Conservation (phyloP, 2,888 invertebrate species). For the Nipponacmea schrenckii region DNA sequence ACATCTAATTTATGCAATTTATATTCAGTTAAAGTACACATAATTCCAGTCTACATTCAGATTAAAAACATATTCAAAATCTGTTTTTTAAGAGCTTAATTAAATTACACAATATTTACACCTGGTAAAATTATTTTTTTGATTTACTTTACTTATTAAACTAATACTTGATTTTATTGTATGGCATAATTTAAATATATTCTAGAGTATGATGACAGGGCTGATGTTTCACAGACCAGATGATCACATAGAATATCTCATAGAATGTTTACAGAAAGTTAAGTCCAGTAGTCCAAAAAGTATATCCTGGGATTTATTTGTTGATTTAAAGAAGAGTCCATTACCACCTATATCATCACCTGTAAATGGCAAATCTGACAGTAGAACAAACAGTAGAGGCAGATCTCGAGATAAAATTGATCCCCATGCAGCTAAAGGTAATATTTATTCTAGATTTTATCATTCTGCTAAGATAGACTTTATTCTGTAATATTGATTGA, state of each 20-base stretch:
- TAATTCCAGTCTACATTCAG: too few species aligned
- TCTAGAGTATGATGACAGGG: constrained; percentile 71
- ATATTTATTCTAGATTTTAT: too few species aligned
- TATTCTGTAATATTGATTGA: constrained; percentile 28
- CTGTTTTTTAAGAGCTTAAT: too few species aligned
- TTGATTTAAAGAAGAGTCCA: constrained; percentile 58
- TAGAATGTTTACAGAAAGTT: constrained; percentile 61
- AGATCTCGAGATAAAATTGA: too few species aligned
- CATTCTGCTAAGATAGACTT: neutral
- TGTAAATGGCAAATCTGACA: constrained; percentile 39
- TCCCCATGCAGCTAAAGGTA: too few species aligned
- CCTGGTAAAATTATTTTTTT: too few species aligned
- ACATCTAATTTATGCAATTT: too few species aligned
- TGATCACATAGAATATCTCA: constrained; percentile 66
- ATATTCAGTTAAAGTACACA: too few species aligned
- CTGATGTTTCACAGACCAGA: constrained; percentile 70
- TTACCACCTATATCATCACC: constrained; percentile 41
- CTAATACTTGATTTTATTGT: neutral
- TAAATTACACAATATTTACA: too few species aligned
- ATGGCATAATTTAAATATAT: neutral
- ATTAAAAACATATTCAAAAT: too few species aligned
- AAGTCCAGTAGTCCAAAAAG: constrained; percentile 56
- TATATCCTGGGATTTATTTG: constrained; percentile 65
- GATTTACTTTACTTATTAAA: too few species aligned
- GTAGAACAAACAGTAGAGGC: neutral